Conservation (phyloP, 1,140 invertebrate genomes). For the Drosophila nebulosa region DNA sequence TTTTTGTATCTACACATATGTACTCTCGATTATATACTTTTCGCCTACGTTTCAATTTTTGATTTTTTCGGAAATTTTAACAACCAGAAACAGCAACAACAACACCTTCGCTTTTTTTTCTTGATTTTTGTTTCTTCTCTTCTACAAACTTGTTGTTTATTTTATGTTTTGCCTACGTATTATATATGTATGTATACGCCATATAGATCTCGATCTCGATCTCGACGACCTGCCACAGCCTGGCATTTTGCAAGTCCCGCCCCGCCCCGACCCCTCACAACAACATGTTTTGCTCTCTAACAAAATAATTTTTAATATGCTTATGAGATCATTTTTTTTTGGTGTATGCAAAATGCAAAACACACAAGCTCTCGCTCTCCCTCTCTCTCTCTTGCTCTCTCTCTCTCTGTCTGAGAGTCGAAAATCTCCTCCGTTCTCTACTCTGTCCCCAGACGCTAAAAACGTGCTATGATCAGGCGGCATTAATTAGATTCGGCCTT, state of each 20-base stretch:
- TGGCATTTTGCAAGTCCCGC: slow-evolving; percentile 53
- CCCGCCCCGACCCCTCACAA: slow-evolving; percentile 58
- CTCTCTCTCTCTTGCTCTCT: neutral
- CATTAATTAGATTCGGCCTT: slow-evolving; percentile 69
- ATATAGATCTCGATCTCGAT: slow-evolving; percentile 47
- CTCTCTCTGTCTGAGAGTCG: neutral
- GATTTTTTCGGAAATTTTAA: slow-evolving; percentile 63
- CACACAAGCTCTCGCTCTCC: slow-evolving; percentile 24
- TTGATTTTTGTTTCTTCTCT: slow-evolving; percentile 15
- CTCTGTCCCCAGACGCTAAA: slow-evolving; percentile 34
- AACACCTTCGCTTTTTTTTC: slow-evolving; percentile 68
- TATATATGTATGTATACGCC: neutral
- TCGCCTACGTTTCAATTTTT: slow-evolving; percentile 70
- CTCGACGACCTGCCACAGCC: slow-evolving; percentile 25
- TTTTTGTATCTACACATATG: neutral
- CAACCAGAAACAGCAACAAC: slow-evolving; percentile 49
- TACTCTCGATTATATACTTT: slow-evolving; percentile 32
- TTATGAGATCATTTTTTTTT: slow-evolving; percentile 74
- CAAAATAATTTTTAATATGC: slow-evolving; percentile 16
- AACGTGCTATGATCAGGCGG: slow-evolving; percentile 62
- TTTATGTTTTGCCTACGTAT: slow-evolving; percentile 60
- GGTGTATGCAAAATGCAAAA: slow-evolving; percentile 69
- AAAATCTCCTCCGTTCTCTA: slow-evolving; percentile 19
- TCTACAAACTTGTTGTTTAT: slow-evolving; percentile 72
- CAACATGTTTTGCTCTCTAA: slow-evolving; percentile 56